phyloP scores from a whole-genome alignment of 37 sponge, comb jelly and placozoan genomes.

The Geodia barretti region DNA sequence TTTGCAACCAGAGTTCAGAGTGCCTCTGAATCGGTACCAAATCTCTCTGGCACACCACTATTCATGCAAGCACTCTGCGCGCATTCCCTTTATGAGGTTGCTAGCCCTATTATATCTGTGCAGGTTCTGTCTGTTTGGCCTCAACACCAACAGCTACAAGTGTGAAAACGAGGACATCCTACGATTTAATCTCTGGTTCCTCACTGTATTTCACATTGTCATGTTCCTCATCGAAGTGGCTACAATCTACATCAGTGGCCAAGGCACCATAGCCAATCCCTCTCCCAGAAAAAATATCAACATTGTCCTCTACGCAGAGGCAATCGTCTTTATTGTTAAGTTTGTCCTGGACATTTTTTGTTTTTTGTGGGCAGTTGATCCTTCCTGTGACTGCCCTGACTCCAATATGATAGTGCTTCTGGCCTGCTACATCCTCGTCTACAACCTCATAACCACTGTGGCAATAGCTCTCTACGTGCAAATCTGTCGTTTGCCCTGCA shows the following conservation, averaged over 20 bases:
- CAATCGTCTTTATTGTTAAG: slow-evolving; percentile 28
- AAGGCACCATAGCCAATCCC: slow-evolving; percentile 71
- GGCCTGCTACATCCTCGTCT: slow-evolving; percentile 37
- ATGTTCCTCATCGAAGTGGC: slow-evolving; percentile 36
- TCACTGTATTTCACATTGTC: slow-evolving; percentile 34
- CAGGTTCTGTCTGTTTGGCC: slow-evolving; percentile 49
- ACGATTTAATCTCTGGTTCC: slow-evolving; percentile 49
- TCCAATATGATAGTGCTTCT: slow-evolving; percentile 30
- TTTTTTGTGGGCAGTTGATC: slow-evolving; percentile 71
- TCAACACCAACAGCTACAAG: slow-evolving; percentile 6
- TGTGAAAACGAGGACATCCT: slow-evolving; percentile 54
- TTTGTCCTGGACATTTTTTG: slow-evolving; percentile 69
- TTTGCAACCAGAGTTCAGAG: no score
- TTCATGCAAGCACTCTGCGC: slow-evolving; percentile 35
- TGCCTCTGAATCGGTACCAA: slow-evolving; percentile 38
- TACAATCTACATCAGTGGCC: slow-evolving; percentile 34
- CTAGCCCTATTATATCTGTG: neutral
- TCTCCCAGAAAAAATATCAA: slow-evolving; percentile 44
- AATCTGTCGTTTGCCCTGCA: slow-evolving; percentile 21
- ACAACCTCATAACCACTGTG: slow-evolving; percentile 38
- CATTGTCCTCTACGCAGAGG: slow-evolving; percentile 45
- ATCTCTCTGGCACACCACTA: slow-evolving; percentile 61
- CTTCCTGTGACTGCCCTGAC: slow-evolving; percentile 46
- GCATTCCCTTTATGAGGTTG: no score
- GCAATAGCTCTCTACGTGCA: slow-evolving; percentile 29